Percentiles rank a stretch among this genome's conserved stretches.
phyloP scores from a whole-genome alignment of 1,140 invertebrate species.

The Bombus breviceps region DNA sequence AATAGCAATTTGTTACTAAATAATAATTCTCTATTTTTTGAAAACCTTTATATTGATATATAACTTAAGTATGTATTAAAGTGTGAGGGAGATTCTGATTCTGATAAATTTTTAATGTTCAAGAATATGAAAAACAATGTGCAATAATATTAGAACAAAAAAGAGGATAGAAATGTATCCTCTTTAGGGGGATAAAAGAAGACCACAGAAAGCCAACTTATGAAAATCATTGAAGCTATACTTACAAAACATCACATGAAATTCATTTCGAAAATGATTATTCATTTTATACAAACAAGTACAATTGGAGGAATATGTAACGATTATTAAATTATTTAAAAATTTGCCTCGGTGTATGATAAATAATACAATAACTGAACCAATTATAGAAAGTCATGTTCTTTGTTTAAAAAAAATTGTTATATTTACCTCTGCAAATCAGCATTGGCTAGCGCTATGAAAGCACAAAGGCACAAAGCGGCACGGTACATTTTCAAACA shows the following conservation, averaged over 20 bases:
- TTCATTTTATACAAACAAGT: not conserved
- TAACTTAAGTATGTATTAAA: not conserved
- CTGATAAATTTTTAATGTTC: not conserved
- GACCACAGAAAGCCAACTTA: not conserved
- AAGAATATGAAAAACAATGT: not conserved
- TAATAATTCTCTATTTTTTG: no score
- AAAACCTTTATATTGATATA: no score
- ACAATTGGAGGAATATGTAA: not conserved
- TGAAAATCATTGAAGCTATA: not conserved
- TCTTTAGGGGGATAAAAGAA: no score
- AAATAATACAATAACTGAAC: not conserved
- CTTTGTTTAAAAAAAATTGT: constrained; percentile 1
- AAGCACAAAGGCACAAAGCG: constrained; percentile 40
- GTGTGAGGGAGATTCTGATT: not conserved
- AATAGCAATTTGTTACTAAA: no score
- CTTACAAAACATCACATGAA: not conserved
- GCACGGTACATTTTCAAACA: constrained; percentile 63
- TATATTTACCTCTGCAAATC: constrained; percentile 65
- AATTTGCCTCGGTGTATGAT: not conserved
- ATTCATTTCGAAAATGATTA: not conserved
- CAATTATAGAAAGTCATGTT: not conserved
- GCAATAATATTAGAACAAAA: not conserved
- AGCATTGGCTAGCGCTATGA: constrained; percentile 55
- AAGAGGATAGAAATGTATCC: not conserved
- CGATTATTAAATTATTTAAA: not conserved